Percentiles rank a stretch among this genome's conserved stretches.
These are phyloP conservation scores for Aquatica leii DNA, from an alignment of 2,888 invertebrate genomes.

Conservation along the genomic window DNA sequence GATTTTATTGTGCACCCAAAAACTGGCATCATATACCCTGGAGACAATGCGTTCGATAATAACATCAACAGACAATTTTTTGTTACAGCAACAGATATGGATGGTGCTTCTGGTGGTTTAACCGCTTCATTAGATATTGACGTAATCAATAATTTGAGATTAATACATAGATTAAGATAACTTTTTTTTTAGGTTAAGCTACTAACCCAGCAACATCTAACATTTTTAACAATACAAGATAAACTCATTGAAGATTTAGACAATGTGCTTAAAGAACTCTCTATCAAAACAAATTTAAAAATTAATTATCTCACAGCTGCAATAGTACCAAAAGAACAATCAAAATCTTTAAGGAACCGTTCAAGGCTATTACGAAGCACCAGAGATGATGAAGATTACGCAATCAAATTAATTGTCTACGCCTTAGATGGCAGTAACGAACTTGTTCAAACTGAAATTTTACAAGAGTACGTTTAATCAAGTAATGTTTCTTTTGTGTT, in stretches of 20 bases:
- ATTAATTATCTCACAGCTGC: slow-evolving; percentile 60
- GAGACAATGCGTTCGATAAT: slow-evolving; percentile 56
- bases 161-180: too few species aligned
- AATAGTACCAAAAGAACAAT: slow-evolving; percentile 55
- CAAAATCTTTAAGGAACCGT: not conserved
- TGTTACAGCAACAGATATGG: slow-evolving; percentile 61
- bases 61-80: slow-evolving; percentile 50
- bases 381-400: slow-evolving; percentile 32
- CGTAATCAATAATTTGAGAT: slow-evolving; percentile 56
- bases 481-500: not conserved
- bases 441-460: slow-evolving; percentile 28
- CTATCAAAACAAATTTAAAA: slow-evolving; percentile 58
- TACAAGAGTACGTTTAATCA: slow-evolving; percentile 37
- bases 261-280: slow-evolving; percentile 54
- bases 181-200: slow-evolving; percentile 64
- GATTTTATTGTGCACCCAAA: slow-evolving; percentile 65
- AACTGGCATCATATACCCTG: slow-evolving; percentile 68
- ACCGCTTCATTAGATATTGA: slow-evolving; percentile 48
- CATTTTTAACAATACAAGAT: slow-evolving; percentile 59
- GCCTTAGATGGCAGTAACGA: slow-evolving; percentile 37
- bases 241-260: slow-evolving; percentile 60
- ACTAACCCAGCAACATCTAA: slow-evolving; percentile 59
- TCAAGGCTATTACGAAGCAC: not conserved
- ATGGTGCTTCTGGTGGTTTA: slow-evolving; percentile 49
- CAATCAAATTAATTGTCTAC: slow-evolving; percentile 42